Evolutionary conservation across 2,888 invertebrate species (phyloP).

Genomic region (Schizaphis graminum): DNA sequence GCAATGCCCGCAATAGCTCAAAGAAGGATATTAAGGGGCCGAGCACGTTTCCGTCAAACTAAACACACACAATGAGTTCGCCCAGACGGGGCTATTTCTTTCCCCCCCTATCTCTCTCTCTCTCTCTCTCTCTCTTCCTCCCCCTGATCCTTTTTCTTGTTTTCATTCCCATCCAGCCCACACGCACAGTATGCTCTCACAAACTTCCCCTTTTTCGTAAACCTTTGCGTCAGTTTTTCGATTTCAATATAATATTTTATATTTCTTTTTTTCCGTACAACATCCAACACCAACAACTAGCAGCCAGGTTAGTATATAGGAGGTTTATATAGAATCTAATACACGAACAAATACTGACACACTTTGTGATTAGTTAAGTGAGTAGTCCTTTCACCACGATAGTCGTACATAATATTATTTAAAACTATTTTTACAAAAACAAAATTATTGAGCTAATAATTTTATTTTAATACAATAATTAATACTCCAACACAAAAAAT

Average conservation of each 20-base stretch:
- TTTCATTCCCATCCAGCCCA: background rate
- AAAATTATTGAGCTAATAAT: too few relatives aligned
- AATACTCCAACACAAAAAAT: too few relatives aligned
- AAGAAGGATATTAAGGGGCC: conserved; percentile 51
- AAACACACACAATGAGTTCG: conserved; percentile 43
- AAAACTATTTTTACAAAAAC: too few relatives aligned
- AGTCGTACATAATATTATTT: too few relatives aligned
- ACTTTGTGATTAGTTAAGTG: background rate
- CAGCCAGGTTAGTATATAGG: background rate
- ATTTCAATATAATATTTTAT: background rate
- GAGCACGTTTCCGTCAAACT: conserved; percentile 58
- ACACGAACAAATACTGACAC: background rate
- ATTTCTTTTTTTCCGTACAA: background rate
- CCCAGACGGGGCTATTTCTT: background rate
- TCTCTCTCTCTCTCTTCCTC: too few relatives aligned
- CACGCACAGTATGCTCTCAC: too few relatives aligned
- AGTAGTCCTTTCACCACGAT: background rate
- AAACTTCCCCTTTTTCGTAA: background rate
- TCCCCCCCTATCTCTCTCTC: background rate
- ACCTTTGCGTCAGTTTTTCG: background rate
- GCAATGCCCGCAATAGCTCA: conserved; percentile 22
- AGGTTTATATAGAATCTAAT: background rate
- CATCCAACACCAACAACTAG: background rate
- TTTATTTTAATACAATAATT: too few relatives aligned
- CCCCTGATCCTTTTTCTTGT: background rate